Evolutionary conservation across 2,113 vertebrate species (phyloP).

Genomic region (Heloderma charlesbogerti): DNA sequence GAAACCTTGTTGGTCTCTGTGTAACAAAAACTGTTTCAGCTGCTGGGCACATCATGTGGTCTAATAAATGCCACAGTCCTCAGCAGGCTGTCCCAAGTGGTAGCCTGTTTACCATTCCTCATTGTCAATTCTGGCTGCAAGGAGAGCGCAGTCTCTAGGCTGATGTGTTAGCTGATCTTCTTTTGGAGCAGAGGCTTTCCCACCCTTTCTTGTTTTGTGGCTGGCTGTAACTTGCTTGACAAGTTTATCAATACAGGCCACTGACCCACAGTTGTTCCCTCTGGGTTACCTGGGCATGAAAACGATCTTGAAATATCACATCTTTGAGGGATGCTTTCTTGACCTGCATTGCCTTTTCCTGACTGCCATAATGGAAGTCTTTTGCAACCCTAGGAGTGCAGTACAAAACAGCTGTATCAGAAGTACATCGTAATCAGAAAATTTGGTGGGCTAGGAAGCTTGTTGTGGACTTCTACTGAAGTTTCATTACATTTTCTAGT

Average conservation of each 20-base stretch:
- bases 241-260: background rate
- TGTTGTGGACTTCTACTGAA: background rate
- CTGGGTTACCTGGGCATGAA: rapidly evolving
- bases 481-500: background rate
- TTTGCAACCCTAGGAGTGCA: background rate
- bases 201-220: background rate
- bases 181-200: background rate
- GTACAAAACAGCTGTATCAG: background rate
- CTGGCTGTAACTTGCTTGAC: background rate
- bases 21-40: constrained; percentile 27
- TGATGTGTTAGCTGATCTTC: background rate
- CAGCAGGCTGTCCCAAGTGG: background rate
- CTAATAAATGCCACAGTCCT: rapidly evolving
- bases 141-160: background rate
- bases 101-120: constrained; percentile 1
- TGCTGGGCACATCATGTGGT: background rate
- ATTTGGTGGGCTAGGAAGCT: background rate
- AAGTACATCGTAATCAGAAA: background rate
- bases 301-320: background rate
- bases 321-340: constrained; percentile 3
- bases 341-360: background rate
- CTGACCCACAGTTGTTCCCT: background rate
- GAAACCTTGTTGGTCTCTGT: constrained; percentile 20
- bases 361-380: background rate
- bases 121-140: background rate